Percentiles rank a stretch among this genome's conserved stretches.
phyloP scores from a whole-genome alignment of 2,888 invertebrate species.

The Ichneumon xanthorius region DNA sequence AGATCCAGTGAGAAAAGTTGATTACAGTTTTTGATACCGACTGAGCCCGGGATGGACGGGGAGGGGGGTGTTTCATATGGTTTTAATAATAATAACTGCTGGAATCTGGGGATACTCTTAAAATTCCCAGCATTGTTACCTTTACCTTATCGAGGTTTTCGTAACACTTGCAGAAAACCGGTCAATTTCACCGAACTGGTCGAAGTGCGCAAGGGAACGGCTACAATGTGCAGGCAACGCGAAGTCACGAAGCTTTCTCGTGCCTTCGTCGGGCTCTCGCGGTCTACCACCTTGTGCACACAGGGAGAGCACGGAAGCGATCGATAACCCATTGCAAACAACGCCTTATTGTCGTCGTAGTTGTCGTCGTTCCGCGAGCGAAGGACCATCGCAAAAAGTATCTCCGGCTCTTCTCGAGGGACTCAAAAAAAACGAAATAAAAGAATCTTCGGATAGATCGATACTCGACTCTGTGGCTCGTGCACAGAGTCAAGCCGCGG shows the following conservation, averaged over 20 bases:
- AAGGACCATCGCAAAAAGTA: slow-evolving; percentile 4
- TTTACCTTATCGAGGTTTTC: neutral
- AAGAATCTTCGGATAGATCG: slow-evolving; percentile 56
- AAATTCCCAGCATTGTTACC: no score
- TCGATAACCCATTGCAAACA: slow-evolving; percentile 78
- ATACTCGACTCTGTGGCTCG: slow-evolving; percentile 8
- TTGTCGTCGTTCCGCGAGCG: slow-evolving; percentile 59
- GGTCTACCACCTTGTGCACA: slow-evolving; percentile 68
- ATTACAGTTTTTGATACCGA: no score
- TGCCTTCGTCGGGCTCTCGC: slow-evolving; percentile 64
- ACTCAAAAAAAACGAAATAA: slow-evolving; percentile 42
- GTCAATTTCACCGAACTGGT: slow-evolving; percentile 13
- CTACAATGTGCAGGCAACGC: neutral
- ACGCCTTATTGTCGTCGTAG: slow-evolving; percentile 75
- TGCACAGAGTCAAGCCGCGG: neutral
- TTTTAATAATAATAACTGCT: no score
- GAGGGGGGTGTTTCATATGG: no score
- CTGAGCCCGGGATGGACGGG: no score
- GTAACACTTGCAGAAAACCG: neutral
- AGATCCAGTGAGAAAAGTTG: no score
- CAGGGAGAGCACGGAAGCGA: slow-evolving; percentile 73
- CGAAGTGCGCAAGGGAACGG: neutral
- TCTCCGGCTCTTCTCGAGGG: slow-evolving; percentile 28
- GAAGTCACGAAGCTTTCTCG: slow-evolving; percentile 75
- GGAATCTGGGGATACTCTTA: no score